phyloP scores from a whole-genome alignment of 2,113 vertebrate species.

The Callaeas wilsoni region DNA sequence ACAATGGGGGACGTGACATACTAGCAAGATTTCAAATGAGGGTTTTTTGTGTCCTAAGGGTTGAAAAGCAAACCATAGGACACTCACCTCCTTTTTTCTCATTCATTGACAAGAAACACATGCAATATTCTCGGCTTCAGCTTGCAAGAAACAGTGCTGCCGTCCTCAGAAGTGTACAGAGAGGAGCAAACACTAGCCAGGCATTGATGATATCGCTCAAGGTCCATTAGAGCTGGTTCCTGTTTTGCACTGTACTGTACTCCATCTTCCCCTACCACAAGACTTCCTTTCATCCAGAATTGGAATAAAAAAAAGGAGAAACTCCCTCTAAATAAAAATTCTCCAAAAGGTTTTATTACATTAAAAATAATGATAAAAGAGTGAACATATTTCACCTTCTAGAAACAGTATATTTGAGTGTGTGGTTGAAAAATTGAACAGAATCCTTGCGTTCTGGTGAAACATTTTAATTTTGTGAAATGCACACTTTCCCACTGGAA shows the following conservation, averaged over 20 bases:
- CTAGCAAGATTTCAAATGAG: not conserved
- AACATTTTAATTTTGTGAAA: not conserved
- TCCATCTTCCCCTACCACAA: not conserved
- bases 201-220: not conserved
- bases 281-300: not conserved
- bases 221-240: not conserved
- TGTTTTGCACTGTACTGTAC: not conserved
- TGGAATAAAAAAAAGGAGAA: not conserved
- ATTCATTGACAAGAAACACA: not conserved
- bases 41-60: not conserved
- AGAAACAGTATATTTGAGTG: not conserved
- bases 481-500: not conserved
- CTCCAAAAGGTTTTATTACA: not conserved
- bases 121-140: not conserved
- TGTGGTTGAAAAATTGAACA: not conserved
- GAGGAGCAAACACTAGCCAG: not conserved
- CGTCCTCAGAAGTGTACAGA: not conserved
- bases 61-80: conserved; percentile 7
- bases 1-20: not conserved
- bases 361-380: not conserved
- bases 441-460: not conserved
- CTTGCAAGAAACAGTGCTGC: not conserved
- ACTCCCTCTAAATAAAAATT: not conserved
- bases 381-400: not conserved
- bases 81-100: not conserved